These are phyloP conservation scores for Hemibagrus guttatus DNA, from an alignment of 2,797 vertebrate genomes.

Conservation along the genomic window DNA sequence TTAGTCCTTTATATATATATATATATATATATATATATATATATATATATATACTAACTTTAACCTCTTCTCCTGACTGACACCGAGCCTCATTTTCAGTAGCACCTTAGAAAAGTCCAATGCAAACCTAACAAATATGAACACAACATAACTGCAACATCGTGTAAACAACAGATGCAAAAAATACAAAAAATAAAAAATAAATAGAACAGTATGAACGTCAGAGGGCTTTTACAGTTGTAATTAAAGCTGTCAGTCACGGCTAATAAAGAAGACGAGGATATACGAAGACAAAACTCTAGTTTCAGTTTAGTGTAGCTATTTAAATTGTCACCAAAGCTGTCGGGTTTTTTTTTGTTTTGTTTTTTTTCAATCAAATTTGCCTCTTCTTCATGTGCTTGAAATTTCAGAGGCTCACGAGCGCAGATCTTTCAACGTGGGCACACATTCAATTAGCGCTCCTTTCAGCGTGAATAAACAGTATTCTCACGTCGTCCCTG, in stretches of 20 bases:
- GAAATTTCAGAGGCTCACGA: constrained; percentile 11
- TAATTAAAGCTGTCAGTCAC: not conserved
- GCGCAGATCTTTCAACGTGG: constrained; percentile 23
- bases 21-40: constrained; percentile 14
- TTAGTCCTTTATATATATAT: constrained; percentile 17
- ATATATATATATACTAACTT: constrained; percentile 13
- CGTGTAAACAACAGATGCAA: constrained; percentile 18
- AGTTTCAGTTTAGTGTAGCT: not conserved
- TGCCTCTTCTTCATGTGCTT: not conserved
- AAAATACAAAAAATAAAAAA: no score
- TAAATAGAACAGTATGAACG: no score
- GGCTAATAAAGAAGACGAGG: not conserved
- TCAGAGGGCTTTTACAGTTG: not conserved
- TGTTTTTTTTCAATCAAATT: not conserved
- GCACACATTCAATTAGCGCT: constrained; percentile 42
- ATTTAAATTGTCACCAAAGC: not conserved
- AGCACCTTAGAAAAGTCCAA: not conserved
- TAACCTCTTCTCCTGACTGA: not conserved
- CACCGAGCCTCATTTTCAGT: not conserved
- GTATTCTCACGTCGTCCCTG: not conserved
- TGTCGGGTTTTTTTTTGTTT: no score
- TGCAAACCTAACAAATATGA: not conserved
- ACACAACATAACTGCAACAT: not conserved
- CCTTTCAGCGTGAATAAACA: constrained; percentile 33
- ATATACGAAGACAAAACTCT: not conserved